phyloP scores from a whole-genome alignment of 1,140 invertebrate genomes.

The Tribolium castaneum region DNA sequence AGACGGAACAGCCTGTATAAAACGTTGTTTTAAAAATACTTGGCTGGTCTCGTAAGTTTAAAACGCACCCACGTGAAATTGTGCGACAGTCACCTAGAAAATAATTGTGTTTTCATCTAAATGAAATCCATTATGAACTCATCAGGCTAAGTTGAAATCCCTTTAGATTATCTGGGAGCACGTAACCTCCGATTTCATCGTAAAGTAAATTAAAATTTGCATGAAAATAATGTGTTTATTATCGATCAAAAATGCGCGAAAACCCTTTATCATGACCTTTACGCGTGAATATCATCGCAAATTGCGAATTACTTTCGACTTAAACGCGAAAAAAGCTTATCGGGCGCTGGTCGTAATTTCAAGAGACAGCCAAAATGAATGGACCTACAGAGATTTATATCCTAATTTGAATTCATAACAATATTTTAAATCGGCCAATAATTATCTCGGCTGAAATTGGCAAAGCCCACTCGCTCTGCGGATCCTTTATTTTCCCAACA shows the following conservation, averaged over 20 bases:
- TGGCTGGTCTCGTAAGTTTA: too few relatives aligned
- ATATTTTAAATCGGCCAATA: constrained; percentile 14
- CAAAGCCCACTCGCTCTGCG: background rate
- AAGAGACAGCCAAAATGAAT: background rate
- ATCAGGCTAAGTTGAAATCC: constrained; percentile 30
- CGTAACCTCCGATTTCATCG: constrained; percentile 26
- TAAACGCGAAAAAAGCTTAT: background rate
- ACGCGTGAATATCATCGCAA: constrained; percentile 1
- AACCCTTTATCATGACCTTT: constrained; percentile 7
- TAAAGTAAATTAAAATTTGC: constrained; percentile 34
- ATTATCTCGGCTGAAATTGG: background rate
- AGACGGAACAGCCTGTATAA: too few relatives aligned
- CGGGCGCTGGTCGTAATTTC: background rate
- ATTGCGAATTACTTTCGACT: constrained; percentile 1
- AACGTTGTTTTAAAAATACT: too few relatives aligned
- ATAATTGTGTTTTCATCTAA: constrained; percentile 32
- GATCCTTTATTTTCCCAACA: background rate
- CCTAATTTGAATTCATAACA: constrained; percentile 13
- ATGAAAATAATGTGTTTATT: constrained; percentile 35
- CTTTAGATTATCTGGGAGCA: constrained; percentile 29
- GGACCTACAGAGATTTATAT: background rate
- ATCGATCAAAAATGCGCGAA: constrained; percentile 17
- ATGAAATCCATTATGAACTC: constrained; percentile 32
- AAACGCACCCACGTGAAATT: background rate
- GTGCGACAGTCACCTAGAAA: constrained; percentile 12